Base-by-base conservation (phyloP, 1,140 invertebrate species). In the Sweltsa coloradensis region DNA sequence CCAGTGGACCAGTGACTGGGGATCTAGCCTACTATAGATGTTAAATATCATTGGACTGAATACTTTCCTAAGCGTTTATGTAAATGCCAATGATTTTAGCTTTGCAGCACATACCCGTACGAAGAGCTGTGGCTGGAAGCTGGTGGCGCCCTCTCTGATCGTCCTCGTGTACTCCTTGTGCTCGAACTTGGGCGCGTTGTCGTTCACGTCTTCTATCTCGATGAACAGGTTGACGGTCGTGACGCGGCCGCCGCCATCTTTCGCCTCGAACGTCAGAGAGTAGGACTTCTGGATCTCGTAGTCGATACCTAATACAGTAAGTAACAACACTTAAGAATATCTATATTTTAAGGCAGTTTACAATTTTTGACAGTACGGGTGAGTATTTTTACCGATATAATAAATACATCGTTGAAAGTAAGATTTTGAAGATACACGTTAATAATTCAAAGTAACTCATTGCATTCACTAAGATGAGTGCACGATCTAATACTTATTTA, bases 111-210 rank as follows among this genome's bases (percentile, higher is more conserved):
- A 53, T 55, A 66, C 62, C 55, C 64, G 71, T 4, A 88, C 72
- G 49, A 83, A 76, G 46, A 89, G 71, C 47, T 85, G 81, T 1
- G 84, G 83, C 56, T 86, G 79, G 57, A 86, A 83, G 54, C 69
- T 74, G 5, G 72, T 74, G 0, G 80, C 76, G 5, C 75, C 78
- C 57, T 87, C 82, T 52, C 83, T 65, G 25, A 84, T 75, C 7
- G 79, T 84, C 41, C 83, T 70, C 36, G 79, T 75, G 53, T 89
- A 91, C 44, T 84, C 77, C 0, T 61, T 55, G 23, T 75, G 68
- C 44, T 85, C 78, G 62, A 92, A 92, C 0, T 72, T 56, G 0
- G 89, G 89, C 29, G 75, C 71, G 56, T 92, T 91, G 58, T 94
- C 89, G 58, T 92, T 92, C 0, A 84, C 74, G 57, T 89, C 85